Evolutionary conservation across 2,797 vertebrate species (phyloP).

Genomic region (Columba guinea): DNA sequence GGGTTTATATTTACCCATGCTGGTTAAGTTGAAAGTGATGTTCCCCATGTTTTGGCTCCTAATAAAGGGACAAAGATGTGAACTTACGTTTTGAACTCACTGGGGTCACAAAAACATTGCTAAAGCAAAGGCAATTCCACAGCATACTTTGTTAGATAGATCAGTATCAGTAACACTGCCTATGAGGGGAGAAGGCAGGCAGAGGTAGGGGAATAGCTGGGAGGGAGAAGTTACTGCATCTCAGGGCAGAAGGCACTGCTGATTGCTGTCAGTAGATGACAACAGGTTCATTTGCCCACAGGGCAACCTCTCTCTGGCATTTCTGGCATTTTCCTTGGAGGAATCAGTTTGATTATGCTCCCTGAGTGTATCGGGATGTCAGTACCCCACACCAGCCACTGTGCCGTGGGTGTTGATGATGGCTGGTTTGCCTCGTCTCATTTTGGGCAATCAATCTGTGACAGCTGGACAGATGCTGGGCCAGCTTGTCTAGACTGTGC

Average conservation of each 20-base stretch:
- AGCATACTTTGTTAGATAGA: not conserved
- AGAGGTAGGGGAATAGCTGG: not conserved
- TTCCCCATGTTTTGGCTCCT: not conserved
- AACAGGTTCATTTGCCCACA: not conserved
- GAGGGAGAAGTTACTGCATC: not conserved
- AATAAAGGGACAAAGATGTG: not conserved
- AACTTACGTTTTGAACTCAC: not conserved
- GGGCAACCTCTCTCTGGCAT: not conserved
- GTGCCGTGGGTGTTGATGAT: not conserved
- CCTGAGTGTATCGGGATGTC: not conserved
- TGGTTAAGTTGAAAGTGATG: not conserved
- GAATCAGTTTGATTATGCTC: not conserved
- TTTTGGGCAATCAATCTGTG: not conserved
- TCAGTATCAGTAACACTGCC: accelerated
- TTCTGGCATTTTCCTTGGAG: not conserved
- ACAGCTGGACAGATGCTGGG: not conserved
- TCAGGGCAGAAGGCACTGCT: not conserved
- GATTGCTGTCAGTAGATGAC: not conserved
- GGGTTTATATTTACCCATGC: not conserved
- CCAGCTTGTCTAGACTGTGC: too few relatives aligned
- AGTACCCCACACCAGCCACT: accelerated
- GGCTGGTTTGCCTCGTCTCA: not conserved
- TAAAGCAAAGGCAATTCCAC: not conserved
- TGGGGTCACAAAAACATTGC: not conserved
- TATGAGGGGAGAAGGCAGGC: not conserved